phyloP scores from a whole-genome alignment of 1,140 invertebrate species.

The Zaprionus ghesquierei region DNA sequence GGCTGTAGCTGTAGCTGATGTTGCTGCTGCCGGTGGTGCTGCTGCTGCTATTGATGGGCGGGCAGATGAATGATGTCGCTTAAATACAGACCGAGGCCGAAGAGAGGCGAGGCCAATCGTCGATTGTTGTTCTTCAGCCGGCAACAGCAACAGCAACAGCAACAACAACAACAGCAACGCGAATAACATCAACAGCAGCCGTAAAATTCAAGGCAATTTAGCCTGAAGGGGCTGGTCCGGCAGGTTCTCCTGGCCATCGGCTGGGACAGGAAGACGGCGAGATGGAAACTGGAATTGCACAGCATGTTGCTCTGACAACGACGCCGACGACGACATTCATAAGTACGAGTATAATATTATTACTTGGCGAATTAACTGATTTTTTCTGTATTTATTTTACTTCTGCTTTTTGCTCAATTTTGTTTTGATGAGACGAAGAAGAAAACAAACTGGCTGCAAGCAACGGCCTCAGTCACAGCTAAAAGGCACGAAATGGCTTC shows the following conservation, averaged over 20 bases:
- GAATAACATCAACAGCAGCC: conserved; percentile 49
- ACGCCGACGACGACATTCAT: conserved; percentile 56
- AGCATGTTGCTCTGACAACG: conserved; percentile 67
- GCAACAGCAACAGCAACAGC: conserved; percentile 6
- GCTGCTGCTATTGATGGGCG: conserved; percentile 72
- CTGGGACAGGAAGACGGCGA: too few species aligned
- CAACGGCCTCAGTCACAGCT: conserved; percentile 38
- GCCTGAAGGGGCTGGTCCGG: conserved; percentile 61
- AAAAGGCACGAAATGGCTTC: conserved; percentile 80
- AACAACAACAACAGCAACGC: conserved; percentile 22
- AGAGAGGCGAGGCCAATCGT: conserved; percentile 67
- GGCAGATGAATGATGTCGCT: conserved; percentile 79
- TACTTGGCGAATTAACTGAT: conserved; percentile 79
- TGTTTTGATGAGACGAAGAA: conserved; percentile 8
- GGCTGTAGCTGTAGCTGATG: conserved; percentile 49
- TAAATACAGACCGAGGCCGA: conserved; percentile 70
- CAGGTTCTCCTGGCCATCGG: conserved; percentile 54
- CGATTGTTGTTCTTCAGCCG: conserved; percentile 44
- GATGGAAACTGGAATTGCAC: conserved; percentile 39
- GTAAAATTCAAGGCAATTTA: conserved; percentile 79
- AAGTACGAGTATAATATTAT: conserved; percentile 78
- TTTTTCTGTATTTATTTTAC: conserved; percentile 13
- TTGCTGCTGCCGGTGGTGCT: conserved; percentile 26
- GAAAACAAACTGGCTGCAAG: conserved; percentile 57
- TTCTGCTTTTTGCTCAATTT: conserved; percentile 2